These are phyloP conservation scores for Xanthorhoe designata DNA, from an alignment of 2,888 invertebrate genomes.

Conservation along the genomic window DNA sequence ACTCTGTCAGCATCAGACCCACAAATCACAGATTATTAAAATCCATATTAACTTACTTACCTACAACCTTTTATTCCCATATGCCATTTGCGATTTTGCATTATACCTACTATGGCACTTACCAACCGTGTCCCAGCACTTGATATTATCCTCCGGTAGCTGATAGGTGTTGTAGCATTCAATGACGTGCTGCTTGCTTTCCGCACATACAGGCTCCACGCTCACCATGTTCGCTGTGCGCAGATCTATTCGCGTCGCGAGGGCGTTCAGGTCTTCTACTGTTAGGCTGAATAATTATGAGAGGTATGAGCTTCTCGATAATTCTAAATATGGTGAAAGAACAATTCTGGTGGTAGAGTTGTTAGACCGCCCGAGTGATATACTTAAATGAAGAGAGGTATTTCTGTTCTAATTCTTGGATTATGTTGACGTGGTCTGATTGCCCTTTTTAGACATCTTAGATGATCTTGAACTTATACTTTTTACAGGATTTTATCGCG, in stretches of 20 bases:
- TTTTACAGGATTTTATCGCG: too few relatives aligned
- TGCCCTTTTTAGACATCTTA: not conserved
- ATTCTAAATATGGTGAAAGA: not conserved
- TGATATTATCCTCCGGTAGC: slow-evolving; percentile 51
- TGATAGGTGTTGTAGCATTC: slow-evolving; percentile 62
- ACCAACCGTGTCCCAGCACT: slow-evolving; percentile 72
- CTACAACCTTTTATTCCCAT: too few relatives aligned
- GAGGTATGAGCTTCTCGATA: not conserved
- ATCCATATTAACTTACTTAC: too few relatives aligned
- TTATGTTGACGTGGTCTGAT: not conserved
- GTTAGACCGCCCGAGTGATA: too few relatives aligned
- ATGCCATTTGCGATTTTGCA: not conserved
- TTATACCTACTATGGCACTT: slow-evolving; percentile 26
- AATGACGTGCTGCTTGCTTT: slow-evolving; percentile 62
- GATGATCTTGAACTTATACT: not conserved
- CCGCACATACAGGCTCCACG: slow-evolving; percentile 69
- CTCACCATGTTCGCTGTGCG: slow-evolving; percentile 70
- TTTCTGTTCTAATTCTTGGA: not conserved
- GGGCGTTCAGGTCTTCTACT: slow-evolving; percentile 63
- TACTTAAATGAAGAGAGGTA: too few relatives aligned
- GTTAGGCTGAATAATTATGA: slow-evolving; percentile 61
- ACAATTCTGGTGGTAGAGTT: too few relatives aligned
- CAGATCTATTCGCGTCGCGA: slow-evolving; percentile 66
- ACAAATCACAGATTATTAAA: too few relatives aligned
- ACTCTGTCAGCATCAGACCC: too few relatives aligned